A percentile compares a stretch with the other conserved stretches of the same genome.
Evolutionary conservation across 2,888 invertebrate genomes (phyloP).

Genomic region (Catocala fraxini): DNA sequence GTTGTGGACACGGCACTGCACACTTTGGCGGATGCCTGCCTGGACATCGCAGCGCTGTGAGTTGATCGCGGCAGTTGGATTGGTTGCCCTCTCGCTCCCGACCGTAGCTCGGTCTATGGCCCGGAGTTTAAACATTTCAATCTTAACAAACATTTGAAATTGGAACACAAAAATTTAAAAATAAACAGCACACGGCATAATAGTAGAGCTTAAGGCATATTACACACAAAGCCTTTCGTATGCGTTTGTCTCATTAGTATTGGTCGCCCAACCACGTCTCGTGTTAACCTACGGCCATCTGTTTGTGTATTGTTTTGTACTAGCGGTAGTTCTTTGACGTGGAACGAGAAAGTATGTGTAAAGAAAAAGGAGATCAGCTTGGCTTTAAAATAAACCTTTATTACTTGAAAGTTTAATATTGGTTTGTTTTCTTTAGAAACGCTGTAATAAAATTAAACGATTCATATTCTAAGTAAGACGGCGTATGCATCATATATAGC

Average conservation of each 20-base stretch:
- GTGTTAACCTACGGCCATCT: conserved; percentile 45
- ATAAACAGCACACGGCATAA: conserved; percentile 8
- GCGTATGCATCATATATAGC: no score
- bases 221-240: conserved; percentile 34
- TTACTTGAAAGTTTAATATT: no score
- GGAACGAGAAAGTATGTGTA: conserved; percentile 18
- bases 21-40: no score
- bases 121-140: conserved; percentile 40
- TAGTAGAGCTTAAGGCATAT: conserved; percentile 16
- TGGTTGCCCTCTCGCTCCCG: no score
- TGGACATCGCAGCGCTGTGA: no score
- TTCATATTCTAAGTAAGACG: no score
- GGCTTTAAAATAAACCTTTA: background rate
- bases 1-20: no score
- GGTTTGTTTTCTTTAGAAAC: no score
- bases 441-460: no score
- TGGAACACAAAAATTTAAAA: conserved; percentile 29
- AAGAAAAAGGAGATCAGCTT: background rate
- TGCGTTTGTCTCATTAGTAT: conserved; percentile 53
- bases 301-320: conserved; percentile 41
- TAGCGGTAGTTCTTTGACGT: conserved; percentile 28
- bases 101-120: no score
- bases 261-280: conserved; percentile 33
- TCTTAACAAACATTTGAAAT: conserved; percentile 10
- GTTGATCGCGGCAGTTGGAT: no score